Evolutionary conservation across 2,888 invertebrate species (phyloP), one percentile per base, ranked within the genome.

Genomic region (Watsonalla cultraria): DNA sequence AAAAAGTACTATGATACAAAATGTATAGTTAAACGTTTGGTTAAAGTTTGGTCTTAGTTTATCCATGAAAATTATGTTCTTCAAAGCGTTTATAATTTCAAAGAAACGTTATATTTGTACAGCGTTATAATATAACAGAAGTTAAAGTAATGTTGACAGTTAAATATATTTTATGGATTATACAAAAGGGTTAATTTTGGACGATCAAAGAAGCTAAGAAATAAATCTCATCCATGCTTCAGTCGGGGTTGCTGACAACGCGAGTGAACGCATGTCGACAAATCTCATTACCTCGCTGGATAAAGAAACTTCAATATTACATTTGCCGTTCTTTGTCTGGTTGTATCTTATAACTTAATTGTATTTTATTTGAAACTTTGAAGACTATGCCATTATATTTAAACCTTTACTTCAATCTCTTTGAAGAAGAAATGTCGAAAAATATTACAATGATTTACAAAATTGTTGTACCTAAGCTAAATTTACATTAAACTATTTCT

Each of bases 271-370:
- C 80, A 74, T 82, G 78, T 84, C 76, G 77, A 68, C 74, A 84
- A 84, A 84, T 86, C 84, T 80, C 76, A 84, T 84, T 85, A 83
- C 84, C 78, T 80, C 76, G 71, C 68, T 74, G 83, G 81, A 79
- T 82, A 81, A 80, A 80, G 80, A 77, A 80, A 84, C 84, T 81
- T 84, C 84, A 82, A 84, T 84, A 42, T 5, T 11, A 42, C 11
- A 79, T 77, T 75, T 78, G 77, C 78, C 74, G 71, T 72, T 78
- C 76, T 76, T 77, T 78, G 75, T 74, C 71, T 75, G 73, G 42
- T 11, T 70, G 72, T 69, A 59, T 65, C 72, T 42, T 11, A 11
- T 42, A 59, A 65, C 71, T 42, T 11, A 11, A 11, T 8, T 11
- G 11, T 11, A 11, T 42, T 42, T 11, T 42, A 42, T 42, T 42